phyloP scores from a whole-genome alignment of 2,888 invertebrate species.

The Melanostoma scalare region DNA sequence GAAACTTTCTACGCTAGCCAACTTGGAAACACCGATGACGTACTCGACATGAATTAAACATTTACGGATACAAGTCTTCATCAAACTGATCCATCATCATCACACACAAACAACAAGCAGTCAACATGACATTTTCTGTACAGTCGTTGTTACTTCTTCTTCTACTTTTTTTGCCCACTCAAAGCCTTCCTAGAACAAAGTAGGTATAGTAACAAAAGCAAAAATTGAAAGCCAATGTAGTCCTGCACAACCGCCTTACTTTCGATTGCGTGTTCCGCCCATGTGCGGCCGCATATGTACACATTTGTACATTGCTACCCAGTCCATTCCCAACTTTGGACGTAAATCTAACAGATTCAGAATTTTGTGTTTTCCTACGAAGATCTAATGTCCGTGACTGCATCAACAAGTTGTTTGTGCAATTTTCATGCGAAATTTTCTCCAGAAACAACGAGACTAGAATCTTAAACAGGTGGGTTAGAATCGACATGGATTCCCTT shows the following conservation, averaged over 20 bases:
- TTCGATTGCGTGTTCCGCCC: slow-evolving; percentile 62
- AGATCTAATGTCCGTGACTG: slow-evolving; percentile 51
- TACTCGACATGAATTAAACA: slow-evolving; percentile 69
- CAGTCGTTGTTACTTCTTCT: slow-evolving; percentile 14
- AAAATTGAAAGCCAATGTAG: not conserved
- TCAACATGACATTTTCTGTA: slow-evolving; percentile 51
- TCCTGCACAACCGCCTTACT: slow-evolving; percentile 45
- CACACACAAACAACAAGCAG: slow-evolving; percentile 48
- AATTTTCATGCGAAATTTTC: slow-evolving; percentile 45
- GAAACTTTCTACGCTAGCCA: slow-evolving; percentile 56
- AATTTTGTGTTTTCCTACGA: slow-evolving; percentile 49
- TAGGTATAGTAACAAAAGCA: slow-evolving; percentile 19
- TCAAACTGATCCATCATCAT: slow-evolving; percentile 62
- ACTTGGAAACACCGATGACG: slow-evolving; percentile 58
- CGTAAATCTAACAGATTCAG: slow-evolving; percentile 24
- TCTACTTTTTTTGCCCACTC: slow-evolving; percentile 38
- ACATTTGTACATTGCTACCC: slow-evolving; percentile 2
- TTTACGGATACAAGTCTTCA: slow-evolving; percentile 47
- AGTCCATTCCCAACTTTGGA: slow-evolving; percentile 41
- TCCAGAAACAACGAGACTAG: slow-evolving; percentile 36
- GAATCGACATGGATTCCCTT: slow-evolving; percentile 19
- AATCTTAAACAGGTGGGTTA: slow-evolving; percentile 51
- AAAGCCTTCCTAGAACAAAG: slow-evolving; percentile 20
- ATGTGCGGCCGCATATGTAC: slow-evolving; percentile 52
- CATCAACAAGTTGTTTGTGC: not conserved